A percentile compares a stretch with the other conserved stretches of the same genome.
Conservation (phyloP, 2,888 invertebrate species). For the Ophion ventricosus region DNA sequence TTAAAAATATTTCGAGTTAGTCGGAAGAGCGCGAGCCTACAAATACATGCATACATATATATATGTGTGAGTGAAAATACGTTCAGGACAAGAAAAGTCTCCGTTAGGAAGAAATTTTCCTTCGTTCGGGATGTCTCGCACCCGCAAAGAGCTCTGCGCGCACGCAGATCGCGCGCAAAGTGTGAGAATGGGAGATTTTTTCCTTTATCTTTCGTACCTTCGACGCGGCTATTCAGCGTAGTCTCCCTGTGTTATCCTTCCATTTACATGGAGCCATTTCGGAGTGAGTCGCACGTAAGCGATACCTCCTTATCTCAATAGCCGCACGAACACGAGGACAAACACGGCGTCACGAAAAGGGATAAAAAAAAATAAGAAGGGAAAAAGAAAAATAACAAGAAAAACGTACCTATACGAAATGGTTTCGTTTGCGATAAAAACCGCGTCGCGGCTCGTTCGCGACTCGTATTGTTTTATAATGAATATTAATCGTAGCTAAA, state of each 20-base stretch:
- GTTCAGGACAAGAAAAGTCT: constrained; percentile 27
- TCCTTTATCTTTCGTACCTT: constrained; percentile 22
- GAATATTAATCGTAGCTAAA: too few species aligned
- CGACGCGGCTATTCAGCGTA: constrained; percentile 11
- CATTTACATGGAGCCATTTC: constrained; percentile 39
- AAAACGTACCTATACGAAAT: too few species aligned
- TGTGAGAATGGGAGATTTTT: neutral
- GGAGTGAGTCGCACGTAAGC: neutral
- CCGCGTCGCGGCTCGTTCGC: too few species aligned
- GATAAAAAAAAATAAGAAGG: neutral
- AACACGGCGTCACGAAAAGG: neutral
- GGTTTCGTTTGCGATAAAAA: too few species aligned
- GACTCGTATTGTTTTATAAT: too few species aligned
- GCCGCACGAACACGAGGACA: neutral
- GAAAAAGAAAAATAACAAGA: neutral
- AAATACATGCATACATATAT: neutral
- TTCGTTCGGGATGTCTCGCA: neutral
- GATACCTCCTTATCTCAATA: constrained; percentile 26
- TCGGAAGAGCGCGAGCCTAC: constrained; percentile 57
- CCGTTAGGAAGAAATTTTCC: constrained; percentile 33
- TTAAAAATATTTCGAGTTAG: constrained; percentile 76
- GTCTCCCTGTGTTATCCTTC: constrained; percentile 30
- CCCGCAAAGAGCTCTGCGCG: neutral
- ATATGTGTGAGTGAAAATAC: constrained; percentile 24
- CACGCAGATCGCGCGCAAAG: neutral